Evolutionary conservation across 2,113 vertebrate species (phyloP).

Genomic region (Arvicanthis niloticus): DNA sequence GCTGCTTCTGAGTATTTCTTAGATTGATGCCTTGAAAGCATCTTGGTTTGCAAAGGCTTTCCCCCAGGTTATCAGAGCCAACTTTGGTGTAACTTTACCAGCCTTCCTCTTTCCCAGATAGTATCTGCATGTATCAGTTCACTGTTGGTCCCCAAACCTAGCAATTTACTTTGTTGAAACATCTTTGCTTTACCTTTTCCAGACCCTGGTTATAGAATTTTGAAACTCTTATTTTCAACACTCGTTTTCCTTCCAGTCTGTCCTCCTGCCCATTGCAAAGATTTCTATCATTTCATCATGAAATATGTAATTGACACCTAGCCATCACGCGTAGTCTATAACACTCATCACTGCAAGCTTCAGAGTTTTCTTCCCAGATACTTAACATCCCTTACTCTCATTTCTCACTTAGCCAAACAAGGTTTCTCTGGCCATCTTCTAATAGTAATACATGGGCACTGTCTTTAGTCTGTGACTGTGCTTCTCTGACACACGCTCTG

Average conservation of each 20-base stretch:
- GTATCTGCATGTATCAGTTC: not conserved
- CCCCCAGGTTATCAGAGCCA: not conserved
- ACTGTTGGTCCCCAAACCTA: not conserved
- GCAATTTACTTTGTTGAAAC: not conserved
- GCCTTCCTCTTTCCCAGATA: not conserved
- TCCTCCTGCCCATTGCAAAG: not conserved
- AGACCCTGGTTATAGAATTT: not conserved
- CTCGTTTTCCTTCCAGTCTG: not conserved
- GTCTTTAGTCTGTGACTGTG: not conserved
- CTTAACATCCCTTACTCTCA: not conserved
- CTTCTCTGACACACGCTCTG: not conserved
- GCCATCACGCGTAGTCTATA: not conserved
- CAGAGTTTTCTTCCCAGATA: not conserved
- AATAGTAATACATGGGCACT: not conserved
- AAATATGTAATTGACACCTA: not conserved
- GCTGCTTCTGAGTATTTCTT: not conserved
- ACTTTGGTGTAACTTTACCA: not conserved
- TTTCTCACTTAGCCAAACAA: not conserved
- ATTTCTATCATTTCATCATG: conserved; percentile 35
- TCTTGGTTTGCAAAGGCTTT: conserved; percentile 14
- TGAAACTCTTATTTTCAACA: not conserved
- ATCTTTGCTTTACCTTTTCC: not conserved
- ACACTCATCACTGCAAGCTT: not conserved
- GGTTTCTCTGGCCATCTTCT: not conserved
- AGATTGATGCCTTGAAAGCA: not conserved